Conservation (phyloP, 2,888 invertebrate genomes). For the Eulithis prunata region DNA sequence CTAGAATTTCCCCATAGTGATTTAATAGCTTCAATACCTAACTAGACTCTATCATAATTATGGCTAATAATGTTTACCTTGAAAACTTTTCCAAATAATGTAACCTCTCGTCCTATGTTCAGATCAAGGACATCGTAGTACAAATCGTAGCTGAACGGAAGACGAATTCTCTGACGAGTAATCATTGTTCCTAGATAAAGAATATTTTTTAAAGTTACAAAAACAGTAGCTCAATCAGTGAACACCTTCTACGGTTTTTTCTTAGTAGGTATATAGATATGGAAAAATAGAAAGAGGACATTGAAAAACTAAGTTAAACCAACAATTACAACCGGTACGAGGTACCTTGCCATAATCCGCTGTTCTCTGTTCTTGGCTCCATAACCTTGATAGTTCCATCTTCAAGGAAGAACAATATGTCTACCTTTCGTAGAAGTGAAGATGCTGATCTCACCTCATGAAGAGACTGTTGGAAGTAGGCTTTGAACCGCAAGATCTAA, state of each 20-base stretch:
- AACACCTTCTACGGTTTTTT: no score
- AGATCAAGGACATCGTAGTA: conserved; percentile 94
- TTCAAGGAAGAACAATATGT: conserved; percentile 94
- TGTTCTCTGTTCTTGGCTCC: conserved; percentile 92
- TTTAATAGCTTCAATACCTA: background rate
- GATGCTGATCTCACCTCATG: conserved; percentile 88
- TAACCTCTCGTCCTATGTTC: conserved; percentile 92
- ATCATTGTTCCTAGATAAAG: conserved; percentile 88
- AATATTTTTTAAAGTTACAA: background rate
- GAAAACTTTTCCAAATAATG: conserved; percentile 91
- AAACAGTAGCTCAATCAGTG: no score
- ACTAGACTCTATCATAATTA: no score
- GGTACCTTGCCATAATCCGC: conserved; percentile 93
- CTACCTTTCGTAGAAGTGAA: conserved; percentile 90
- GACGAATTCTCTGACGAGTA: conserved; percentile 91
- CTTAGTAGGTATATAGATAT: no score
- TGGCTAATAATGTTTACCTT: conserved; percentile 51
- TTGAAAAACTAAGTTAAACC: no score
- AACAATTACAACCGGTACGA: no score
- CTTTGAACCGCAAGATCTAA: conserved; percentile 90
- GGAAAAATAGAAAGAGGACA: no score
- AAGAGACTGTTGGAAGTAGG: conserved; percentile 91
- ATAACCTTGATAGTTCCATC: conserved; percentile 95
- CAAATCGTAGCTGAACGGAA: conserved; percentile 89
- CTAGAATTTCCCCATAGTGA: background rate